Evolutionary conservation across 2,888 invertebrate species (phyloP).

Genomic region (Linnaemya tessellans): DNA sequence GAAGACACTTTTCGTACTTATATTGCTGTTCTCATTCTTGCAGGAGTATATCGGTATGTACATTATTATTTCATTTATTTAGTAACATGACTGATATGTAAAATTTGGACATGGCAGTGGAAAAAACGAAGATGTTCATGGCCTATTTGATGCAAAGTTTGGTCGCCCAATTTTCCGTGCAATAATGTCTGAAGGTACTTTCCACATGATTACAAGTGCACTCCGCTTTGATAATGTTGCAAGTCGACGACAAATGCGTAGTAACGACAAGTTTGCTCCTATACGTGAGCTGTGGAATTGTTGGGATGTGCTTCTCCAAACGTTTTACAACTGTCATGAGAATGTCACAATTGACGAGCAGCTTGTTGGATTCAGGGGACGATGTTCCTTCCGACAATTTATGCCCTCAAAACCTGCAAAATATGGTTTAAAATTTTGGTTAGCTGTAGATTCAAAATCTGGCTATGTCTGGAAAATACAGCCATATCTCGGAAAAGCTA

Average conservation of each 20-base stretch:
- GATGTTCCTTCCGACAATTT: slow-evolving; percentile 11
- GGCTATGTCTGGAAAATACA: neutral
- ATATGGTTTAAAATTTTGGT: slow-evolving; percentile 51
- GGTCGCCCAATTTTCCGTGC: neutral
- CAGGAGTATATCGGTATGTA: slow-evolving; percentile 10
- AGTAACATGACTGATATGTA: neutral
- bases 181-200: neutral
- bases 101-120: neutral
- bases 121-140: slow-evolving; percentile 11
- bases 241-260: neutral
- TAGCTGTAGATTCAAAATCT: slow-evolving; percentile 7
- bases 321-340: neutral
- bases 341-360: slow-evolving; percentile 5
- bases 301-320: neutral
- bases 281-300: neutral
- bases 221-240: neutral
- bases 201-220: neutral
- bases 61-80: neutral
- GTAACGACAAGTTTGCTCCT: neutral
- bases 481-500: no score
- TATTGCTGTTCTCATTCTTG: slow-evolving; percentile 4
- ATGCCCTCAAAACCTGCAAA: no score
- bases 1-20: neutral
- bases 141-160: slow-evolving; percentile 6
- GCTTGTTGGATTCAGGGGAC: neutral